Evolutionary conservation across 2,113 vertebrate genomes (phyloP), one percentile per base, ranked within the genome.

Genomic region (Neolamprologus sp.): DNA sequence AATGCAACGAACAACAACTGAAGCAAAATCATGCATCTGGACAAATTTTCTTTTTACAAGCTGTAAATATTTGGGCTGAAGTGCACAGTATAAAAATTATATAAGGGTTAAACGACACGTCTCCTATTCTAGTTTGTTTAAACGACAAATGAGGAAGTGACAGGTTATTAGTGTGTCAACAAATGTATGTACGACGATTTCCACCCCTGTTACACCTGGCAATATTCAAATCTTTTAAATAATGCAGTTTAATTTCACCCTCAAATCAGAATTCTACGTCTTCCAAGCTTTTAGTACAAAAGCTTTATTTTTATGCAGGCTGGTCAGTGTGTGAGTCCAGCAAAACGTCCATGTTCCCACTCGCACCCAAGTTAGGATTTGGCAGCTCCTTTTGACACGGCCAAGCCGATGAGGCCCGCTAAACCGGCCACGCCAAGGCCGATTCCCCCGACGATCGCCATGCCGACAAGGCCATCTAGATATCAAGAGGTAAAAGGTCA

Each of bases 381-480:
- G 81, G 97, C 96, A 37, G 96, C 96, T 88, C 96, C 95, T 92
- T 98, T 98, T 87, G 98, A 90, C 78, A 98, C 97, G 1, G 97
- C 97, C 92, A 98, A 87, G 71, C 97, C 98, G 37, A 98, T 98
- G 89, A 98, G 97, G 60, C 97, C 98, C 1, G 98, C 98, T 83
- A 98, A 89, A 1, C 98, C 97, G 0, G 97, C 98, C 87, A 98
- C 96, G 1, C 98, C 97, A 3, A 98, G 94, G 4, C 97, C 97
- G 85, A 98, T 97, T 37, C 98, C 98, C 0, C 98, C 98, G 1
- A 98, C 97, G 2, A 98, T 98, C 13, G 98, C 98, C 97, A 98
- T 98, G 93, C 98, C 98, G 4, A 98, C 97, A 75, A 98, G 86
- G n/a, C 98, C 98, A 58, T 98, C 98, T 98, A 88, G n/a, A 84